phyloP scores from a whole-genome alignment of 2,888 invertebrate genomes.

The Muschampia plurimacula region DNA sequence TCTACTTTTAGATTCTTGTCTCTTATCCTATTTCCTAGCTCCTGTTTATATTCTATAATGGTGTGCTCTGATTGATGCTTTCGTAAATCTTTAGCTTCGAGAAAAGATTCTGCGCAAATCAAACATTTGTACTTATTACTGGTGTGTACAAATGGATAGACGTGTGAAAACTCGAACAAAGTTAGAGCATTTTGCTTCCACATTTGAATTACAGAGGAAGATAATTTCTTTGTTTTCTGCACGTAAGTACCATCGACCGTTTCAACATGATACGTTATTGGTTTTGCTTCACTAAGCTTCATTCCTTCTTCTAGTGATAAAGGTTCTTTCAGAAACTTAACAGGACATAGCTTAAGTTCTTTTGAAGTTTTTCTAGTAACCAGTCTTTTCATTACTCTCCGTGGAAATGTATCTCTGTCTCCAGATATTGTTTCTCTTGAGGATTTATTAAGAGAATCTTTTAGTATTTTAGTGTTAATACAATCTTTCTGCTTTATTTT shows the following conservation, averaged over 20 bases:
- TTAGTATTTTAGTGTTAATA: neutral
- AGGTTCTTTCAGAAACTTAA: constrained; percentile 60
- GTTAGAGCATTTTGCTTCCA: constrained; percentile 66
- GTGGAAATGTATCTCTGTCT: neutral
- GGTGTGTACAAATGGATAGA: constrained; percentile 69
- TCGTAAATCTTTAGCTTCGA: constrained; percentile 58
- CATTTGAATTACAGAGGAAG: constrained; percentile 43
- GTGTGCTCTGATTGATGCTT: constrained; percentile 60
- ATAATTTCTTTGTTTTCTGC: constrained; percentile 43
- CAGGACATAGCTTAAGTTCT: constrained; percentile 3
- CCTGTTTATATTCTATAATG: constrained; percentile 56
- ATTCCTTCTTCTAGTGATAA: constrained; percentile 55
- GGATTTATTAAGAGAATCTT: neutral
- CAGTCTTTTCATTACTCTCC: neutral
- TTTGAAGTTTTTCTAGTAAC: neutral
- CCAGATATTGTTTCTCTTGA: neutral
- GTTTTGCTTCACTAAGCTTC: constrained; percentile 42
- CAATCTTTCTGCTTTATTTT: neutral
- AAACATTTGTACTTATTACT: constrained; percentile 71
- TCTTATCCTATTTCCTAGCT: constrained; percentile 58
- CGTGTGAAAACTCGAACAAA: constrained; percentile 65
- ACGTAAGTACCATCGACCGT: constrained; percentile 50
- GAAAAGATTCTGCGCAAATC: constrained; percentile 59
- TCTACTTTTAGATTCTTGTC: constrained; percentile 70
- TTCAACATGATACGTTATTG: constrained; percentile 55